These are phyloP conservation scores for Cancer borealis DNA, from an alignment of 2,888 invertebrate genomes.

Conservation along the genomic window DNA sequence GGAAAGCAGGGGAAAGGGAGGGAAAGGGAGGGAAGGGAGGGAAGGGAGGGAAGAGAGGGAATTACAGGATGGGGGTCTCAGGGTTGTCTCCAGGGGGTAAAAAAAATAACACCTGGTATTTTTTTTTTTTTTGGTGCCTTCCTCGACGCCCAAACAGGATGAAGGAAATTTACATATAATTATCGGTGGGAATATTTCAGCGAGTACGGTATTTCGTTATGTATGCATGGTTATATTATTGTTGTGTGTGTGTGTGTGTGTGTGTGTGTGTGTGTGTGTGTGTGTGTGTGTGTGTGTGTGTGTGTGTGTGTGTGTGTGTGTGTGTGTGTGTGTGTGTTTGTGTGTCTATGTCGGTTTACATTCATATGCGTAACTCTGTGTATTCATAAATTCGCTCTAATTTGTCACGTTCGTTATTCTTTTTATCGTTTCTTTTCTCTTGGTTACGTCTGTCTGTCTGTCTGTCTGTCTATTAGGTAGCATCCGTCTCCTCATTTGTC, in stretches of 20 bases:
- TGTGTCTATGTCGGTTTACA: neutral
- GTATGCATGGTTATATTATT: constrained; percentile 46
- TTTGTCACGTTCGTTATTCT: neutral
- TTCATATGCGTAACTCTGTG: too few species aligned
- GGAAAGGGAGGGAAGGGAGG: neutral
- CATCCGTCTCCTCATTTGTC: too few species aligned
- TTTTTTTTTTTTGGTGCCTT: neutral
- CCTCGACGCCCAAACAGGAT: neutral
- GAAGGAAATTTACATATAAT: constrained; percentile 43
- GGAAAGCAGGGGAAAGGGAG: neutral
- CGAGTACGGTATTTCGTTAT: constrained; percentile 1
- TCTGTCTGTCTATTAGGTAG: neutral
- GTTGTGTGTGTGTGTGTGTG: neutral
- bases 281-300: constrained; percentile 34
- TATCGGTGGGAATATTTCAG: neutral
- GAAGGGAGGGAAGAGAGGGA: neutral
- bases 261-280: constrained; percentile 41
- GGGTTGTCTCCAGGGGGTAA: neutral
- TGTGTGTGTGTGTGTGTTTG: constrained; percentile 22
- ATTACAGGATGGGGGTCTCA: neutral
- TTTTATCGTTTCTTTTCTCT: neutral
- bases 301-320: constrained; percentile 23
- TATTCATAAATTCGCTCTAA: neutral
- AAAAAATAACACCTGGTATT: neutral
- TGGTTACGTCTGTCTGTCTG: neutral